phyloP scores from a whole-genome alignment of 2,113 vertebrate genomes.

The Siphamia tubifer region DNA sequence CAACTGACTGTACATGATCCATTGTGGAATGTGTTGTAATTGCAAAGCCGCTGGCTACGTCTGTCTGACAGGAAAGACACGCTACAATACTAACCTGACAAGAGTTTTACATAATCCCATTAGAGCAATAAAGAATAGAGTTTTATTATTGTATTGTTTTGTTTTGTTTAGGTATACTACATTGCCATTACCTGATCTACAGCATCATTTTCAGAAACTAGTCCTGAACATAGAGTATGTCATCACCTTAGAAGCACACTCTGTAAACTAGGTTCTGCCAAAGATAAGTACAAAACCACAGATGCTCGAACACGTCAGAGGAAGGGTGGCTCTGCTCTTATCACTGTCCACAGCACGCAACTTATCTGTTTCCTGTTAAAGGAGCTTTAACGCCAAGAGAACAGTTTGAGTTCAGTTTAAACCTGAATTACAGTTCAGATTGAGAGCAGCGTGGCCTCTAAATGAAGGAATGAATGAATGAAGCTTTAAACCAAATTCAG shows the following conservation, averaged over 20 bases:
- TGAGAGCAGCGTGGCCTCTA: not conserved
- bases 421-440: not conserved
- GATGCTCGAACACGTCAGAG: not conserved
- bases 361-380: conserved; percentile 25
- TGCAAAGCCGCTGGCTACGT: no score
- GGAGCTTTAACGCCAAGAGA: not conserved
- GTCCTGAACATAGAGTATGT: not conserved
- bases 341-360: not conserved
- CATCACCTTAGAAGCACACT: not conserved
- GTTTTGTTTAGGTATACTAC: no score
- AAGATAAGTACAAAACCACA: not conserved
- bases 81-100: no score
- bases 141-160: no score
- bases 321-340: conserved; percentile 15
- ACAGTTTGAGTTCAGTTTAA: not conserved
- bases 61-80: no score
- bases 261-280: not conserved
- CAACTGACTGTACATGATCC: no score
- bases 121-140: no score
- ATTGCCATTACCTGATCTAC: not conserved
- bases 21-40: no score
- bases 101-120: no score
- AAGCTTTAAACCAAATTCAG: not conserved
- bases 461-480: not conserved
- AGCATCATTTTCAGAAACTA: not conserved